Base-by-base conservation (phyloP, 2,797 vertebrate genomes). In the Urosaurus nigricauda region DNA sequence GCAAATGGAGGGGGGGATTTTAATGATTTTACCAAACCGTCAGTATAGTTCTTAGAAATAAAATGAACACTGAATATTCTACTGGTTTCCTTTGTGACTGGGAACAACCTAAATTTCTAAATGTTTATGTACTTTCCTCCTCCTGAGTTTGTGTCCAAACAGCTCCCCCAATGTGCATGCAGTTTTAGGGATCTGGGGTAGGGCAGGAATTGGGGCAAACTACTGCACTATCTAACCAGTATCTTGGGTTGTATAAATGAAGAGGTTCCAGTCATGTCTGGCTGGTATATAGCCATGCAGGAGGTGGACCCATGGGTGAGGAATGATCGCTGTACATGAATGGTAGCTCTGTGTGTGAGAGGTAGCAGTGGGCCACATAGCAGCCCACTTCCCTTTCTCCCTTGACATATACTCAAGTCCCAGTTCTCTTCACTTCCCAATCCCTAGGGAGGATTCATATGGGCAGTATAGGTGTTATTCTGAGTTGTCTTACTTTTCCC, bases 21-120 rank as follows among this genome's bases (percentile, higher is more conserved):
- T 92, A 88, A 40, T 71, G 60, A 74, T 79, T 89, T 21, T 80
- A 47, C 53, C 2, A 88, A 82, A 82, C 26, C 60, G 93, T 79
- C 91, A 43, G 81, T 77, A 58, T 86, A 56, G 13, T 19, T 81
- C 56, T 94, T 92, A 78, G 81, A 91, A 92, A 92, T 88, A 47
- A 89, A 93, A 87, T 21, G 19, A 80, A 85, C 35, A n/a, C 51
- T 47, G 19, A 24, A 3, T 32, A 16, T 88, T 73, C 37, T 29
- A 2, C 32, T 71, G 12, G 19, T 60, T 73, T 58, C 21, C 80
- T 29, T 71, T 37, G 9, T 43, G 51, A n/a, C 47, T 40, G 4
- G 74, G 40, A 11, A 65, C 16, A 56, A 21, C 2, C 32, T 24
- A 13, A 56, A 7, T 13, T 47, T 74, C 47, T 79, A 40, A 70